A percentile compares a stretch with the other conserved stretches of the same genome.
Conservation (phyloP, 2,113 vertebrate genomes). For the Scomber scombrus region DNA sequence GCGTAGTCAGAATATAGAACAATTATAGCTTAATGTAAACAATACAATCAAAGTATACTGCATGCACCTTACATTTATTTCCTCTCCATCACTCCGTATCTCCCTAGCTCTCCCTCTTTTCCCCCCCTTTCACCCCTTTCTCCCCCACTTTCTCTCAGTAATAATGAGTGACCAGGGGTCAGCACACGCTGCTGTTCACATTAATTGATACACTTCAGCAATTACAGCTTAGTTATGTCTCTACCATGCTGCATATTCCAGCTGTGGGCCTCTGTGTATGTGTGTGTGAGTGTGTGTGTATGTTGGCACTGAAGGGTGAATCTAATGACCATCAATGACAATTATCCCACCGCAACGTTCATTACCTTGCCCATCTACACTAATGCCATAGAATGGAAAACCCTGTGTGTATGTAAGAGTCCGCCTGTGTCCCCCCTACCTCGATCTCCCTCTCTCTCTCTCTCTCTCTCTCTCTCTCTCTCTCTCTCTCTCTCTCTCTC, state of each 20-base stretch:
- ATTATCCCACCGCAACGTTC: conserved; percentile 74
- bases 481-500: conserved; percentile 35
- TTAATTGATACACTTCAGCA: conserved; percentile 82
- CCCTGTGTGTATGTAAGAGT: conserved; percentile 61
- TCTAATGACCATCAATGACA: conserved; percentile 81
- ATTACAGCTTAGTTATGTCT: conserved; percentile 83
- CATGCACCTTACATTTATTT: not conserved
- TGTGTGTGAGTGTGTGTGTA: not conserved
- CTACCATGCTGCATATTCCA: conserved; percentile 75
- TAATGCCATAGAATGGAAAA: conserved; percentile 70
- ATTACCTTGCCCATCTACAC: conserved; percentile 74
- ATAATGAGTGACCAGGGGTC: conserved; percentile 72
- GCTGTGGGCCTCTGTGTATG: conserved; percentile 42
- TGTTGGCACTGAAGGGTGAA: conserved; percentile 66
- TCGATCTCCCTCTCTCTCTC: not conserved
- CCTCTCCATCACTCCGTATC: not conserved
- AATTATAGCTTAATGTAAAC: not conserved
- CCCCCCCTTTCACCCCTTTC: not conserved
- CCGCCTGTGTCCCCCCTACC: conserved; percentile 34
- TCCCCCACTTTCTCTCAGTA: conserved; percentile 4
- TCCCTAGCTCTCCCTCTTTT: not conserved
- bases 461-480: conserved; percentile 60
- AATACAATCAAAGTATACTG: not conserved
- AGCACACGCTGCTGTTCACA: conserved; percentile 76
- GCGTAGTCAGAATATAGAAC: not conserved